phyloP scores from a whole-genome alignment of 2,888 invertebrate genomes.

The Masnerella sp. region DNA sequence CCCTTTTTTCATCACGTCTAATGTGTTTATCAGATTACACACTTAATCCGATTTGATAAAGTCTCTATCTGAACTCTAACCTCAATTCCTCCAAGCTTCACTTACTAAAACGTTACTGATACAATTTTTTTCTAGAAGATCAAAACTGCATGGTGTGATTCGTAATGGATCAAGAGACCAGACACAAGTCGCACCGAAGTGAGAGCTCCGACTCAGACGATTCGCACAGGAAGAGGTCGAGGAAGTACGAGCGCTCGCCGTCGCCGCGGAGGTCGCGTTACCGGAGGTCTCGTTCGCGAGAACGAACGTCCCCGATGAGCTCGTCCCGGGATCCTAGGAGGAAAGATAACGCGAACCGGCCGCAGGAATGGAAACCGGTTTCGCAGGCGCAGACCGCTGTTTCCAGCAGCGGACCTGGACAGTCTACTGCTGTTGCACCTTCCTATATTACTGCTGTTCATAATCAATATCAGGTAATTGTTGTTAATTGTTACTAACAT shows the following conservation, averaged over 20 bases:
- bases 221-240: constrained; percentile 69
- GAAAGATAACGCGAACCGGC: constrained; percentile 68
- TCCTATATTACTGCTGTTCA: constrained; percentile 69
- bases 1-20: too few relatives aligned
- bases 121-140: too few relatives aligned
- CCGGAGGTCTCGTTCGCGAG: constrained; percentile 72
- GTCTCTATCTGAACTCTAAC: too few relatives aligned
- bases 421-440: constrained; percentile 59
- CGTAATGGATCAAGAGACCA: constrained; percentile 50
- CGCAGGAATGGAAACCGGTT: constrained; percentile 71
- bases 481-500: too few relatives aligned
- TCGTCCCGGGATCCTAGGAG: constrained; percentile 70
- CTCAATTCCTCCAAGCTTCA: too few relatives aligned
- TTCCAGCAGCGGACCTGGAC: constrained; percentile 63
- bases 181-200: constrained; percentile 70
- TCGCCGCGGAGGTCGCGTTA: constrained; percentile 73
- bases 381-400: constrained; percentile 60
- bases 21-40: too few relatives aligned
- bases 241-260: constrained; percentile 74
- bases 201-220: constrained; percentile 74
- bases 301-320: constrained; percentile 71
- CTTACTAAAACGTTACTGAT: too few relatives aligned
- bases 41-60: too few relatives aligned
- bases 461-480: constrained; percentile 75
- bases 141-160: too few relatives aligned